These are phyloP conservation scores for Drosophila meridionalis DNA, from an alignment of 2,888 invertebrate genomes.

Conservation along the genomic window DNA sequence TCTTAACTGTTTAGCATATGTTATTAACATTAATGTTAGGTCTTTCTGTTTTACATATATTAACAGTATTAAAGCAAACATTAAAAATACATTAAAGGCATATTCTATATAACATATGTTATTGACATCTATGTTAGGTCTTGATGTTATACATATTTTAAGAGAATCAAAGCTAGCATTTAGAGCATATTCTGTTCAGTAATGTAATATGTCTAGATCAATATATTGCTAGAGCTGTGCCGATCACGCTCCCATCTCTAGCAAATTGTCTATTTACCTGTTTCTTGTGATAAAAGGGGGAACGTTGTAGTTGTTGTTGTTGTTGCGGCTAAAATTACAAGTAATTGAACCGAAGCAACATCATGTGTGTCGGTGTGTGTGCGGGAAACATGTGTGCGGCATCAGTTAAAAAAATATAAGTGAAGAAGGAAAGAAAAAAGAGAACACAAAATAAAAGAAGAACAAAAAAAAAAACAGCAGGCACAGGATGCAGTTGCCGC, in stretches of 20 bases:
- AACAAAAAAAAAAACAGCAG: conserved; percentile 38
- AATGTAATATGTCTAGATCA: too few species aligned
- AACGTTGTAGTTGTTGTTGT: conserved; percentile 37
- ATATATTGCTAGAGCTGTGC: too few species aligned
- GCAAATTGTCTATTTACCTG: conserved; percentile 45
- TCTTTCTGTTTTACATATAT: too few species aligned
- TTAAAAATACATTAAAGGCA: too few species aligned
- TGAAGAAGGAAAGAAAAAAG: conserved; percentile 8
- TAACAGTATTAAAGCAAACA: too few species aligned
- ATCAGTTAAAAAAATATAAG: conserved; percentile 42
- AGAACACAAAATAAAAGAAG: neutral
- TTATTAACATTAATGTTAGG: too few species aligned
- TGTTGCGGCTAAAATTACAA: conserved; percentile 79
- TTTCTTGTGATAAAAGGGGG: conserved; percentile 42
- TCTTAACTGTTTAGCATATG: too few species aligned
- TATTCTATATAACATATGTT: too few species aligned
- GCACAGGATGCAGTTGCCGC: conserved; percentile 60
- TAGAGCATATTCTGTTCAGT: too few species aligned
- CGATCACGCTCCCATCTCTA: conserved; percentile 44
- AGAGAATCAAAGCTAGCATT: too few species aligned
- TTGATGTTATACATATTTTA: too few species aligned
- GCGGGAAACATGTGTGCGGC: conserved; percentile 56
- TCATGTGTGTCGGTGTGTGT: conserved; percentile 32
- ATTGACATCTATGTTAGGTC: too few species aligned
- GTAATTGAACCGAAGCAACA: conserved; percentile 72